These are phyloP conservation scores for Drosophila crucigera DNA, from an alignment of 2,888 invertebrate genomes.

Conservation along the genomic window DNA sequence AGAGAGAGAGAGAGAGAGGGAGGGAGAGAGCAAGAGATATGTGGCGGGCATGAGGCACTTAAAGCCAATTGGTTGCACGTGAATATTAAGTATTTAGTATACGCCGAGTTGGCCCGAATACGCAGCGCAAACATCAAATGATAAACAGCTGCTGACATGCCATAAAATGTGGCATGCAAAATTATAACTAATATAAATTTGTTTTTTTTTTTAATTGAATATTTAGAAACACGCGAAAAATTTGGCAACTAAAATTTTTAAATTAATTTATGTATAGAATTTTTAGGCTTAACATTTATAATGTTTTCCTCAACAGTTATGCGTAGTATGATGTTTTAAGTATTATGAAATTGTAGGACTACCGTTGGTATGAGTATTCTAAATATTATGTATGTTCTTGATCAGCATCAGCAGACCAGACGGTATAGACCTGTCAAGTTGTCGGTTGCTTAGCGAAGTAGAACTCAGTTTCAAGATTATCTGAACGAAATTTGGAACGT, in stretches of 20 bases:
- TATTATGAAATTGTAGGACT: background rate
- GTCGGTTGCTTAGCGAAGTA: background rate
- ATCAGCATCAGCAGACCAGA: background rate
- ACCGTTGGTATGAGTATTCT: background rate
- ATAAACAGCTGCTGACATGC: constrained; percentile 64
- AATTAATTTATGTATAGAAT: background rate
- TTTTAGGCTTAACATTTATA: background rate
- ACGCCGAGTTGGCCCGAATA: constrained; percentile 34
- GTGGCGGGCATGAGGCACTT: constrained; percentile 1
- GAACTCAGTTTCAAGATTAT: background rate
- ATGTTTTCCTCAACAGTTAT: background rate
- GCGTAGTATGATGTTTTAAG: background rate
- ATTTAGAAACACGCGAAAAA: constrained; percentile 17
- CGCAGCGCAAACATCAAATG: constrained; percentile 43
- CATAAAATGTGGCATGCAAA: constrained; percentile 38
- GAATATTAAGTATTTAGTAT: constrained; percentile 21
- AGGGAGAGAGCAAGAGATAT: background rate
- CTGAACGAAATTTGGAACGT: background rate
- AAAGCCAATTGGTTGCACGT: constrained; percentile 50
- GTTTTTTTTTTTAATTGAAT: constrained; percentile 3
- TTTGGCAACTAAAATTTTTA: constrained; percentile 3
- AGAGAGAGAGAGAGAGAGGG: background rate
- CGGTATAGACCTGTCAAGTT: background rate
- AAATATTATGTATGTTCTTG: background rate
- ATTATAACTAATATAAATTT: constrained; percentile 47